Conservation (phyloP, 1,140 invertebrate genomes). For the Portunus trituberculatus region DNA sequence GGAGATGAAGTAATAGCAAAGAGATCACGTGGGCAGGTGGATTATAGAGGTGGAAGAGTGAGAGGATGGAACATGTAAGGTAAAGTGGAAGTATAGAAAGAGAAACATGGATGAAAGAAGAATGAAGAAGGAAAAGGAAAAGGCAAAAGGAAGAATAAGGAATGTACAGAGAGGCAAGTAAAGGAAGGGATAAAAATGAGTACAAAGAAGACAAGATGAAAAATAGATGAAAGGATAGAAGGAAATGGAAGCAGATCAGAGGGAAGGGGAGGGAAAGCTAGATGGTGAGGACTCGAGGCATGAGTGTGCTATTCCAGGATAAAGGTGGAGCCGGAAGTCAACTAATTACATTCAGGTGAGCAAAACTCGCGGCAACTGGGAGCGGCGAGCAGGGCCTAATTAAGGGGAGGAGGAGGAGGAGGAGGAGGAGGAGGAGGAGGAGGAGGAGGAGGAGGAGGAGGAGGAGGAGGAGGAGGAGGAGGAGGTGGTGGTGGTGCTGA, state of each 20-base stretch:
- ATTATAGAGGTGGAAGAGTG: background rate
- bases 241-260: background rate
- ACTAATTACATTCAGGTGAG: background rate
- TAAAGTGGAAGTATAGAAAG: background rate
- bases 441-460: background rate
- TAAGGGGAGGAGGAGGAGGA: background rate
- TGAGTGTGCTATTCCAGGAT: conserved; percentile 20
- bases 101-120: background rate
- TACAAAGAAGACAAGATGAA: background rate
- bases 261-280: background rate
- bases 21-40: too few species aligned
- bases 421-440: background rate
- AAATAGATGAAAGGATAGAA: background rate
- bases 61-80: background rate
- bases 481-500: too few species aligned
- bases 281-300: background rate
- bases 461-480: too few species aligned
- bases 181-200: too few species aligned
- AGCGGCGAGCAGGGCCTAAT: background rate
- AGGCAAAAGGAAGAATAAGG: too few species aligned
- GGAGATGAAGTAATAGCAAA: too few species aligned
- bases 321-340: background rate
- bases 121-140: background rate
- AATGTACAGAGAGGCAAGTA: too few species aligned
- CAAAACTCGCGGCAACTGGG: background rate